These are phyloP conservation scores for Lytechinus pictus DNA, from an alignment of 35 echinoderm and acorn worm genomes.

Conservation along the genomic window DNA sequence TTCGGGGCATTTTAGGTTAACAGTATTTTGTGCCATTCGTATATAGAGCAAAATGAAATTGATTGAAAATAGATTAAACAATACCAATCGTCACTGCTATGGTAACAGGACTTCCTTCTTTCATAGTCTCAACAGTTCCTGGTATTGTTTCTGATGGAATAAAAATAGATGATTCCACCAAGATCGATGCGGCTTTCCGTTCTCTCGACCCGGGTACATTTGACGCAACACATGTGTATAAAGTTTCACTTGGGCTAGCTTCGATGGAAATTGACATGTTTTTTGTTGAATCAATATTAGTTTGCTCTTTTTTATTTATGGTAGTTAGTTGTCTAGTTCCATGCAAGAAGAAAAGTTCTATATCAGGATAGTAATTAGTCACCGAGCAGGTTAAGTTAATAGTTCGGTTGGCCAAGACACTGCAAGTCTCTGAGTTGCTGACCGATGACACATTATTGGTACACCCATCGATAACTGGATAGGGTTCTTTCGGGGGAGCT, in stretches of 20 bases:
- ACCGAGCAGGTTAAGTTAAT: background rate
- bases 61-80: too few relatives aligned
- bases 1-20: too few relatives aligned
- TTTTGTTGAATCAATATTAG: background rate
- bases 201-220: background rate
- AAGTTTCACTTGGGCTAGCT: background rate
- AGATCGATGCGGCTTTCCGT: background rate
- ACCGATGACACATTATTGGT: too few relatives aligned
- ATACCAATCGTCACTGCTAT: too few relatives aligned
- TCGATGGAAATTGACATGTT: background rate
- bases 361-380: background rate
- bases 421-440: background rate
- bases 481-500: background rate
- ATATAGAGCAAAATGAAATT: too few relatives aligned
- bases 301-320: background rate
- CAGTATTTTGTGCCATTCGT: too few relatives aligned
- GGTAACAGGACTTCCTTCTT: too few relatives aligned
- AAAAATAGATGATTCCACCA: too few relatives aligned
- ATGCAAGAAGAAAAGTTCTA: background rate
- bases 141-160: too few relatives aligned
- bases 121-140: too few relatives aligned
- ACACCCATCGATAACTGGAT: background rate
- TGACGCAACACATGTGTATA: background rate
- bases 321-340: background rate
- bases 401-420: background rate